Conservation (phyloP, 1,140 invertebrate genomes). For the Chionoecetes opilio region DNA sequence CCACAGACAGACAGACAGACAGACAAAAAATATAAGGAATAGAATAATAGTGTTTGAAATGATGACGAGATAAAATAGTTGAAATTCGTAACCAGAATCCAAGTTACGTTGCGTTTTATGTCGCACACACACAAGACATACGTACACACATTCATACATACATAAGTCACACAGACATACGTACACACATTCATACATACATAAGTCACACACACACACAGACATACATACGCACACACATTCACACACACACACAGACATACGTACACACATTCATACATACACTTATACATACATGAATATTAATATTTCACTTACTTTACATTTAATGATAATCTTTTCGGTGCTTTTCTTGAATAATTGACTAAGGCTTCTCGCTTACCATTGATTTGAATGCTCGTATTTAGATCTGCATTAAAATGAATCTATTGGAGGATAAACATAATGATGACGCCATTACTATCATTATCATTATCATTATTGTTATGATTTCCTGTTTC, state of each 20-base stretch:
- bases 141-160: no score
- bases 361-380: neutral
- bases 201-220: neutral
- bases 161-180: no score
- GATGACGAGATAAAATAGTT: no score
- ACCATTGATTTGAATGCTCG: neutral
- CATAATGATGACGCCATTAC: neutral
- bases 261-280: neutral
- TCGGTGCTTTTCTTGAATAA: neutral
- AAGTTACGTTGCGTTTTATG: no score
- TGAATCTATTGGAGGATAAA: neutral
- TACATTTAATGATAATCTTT: neutral
- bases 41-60: no score
- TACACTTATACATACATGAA: neutral
- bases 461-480: constrained; percentile 3
- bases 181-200: no score
- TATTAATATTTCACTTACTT: neutral
- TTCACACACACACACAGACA: neutral
- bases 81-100: no score
- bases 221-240: neutral
- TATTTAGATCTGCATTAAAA: neutral
- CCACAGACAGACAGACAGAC: no score
- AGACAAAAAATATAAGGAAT: no score
- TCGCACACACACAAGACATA: no score
- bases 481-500: neutral